phyloP scores from a whole-genome alignment of 2,888 invertebrate genomes.

The Monoplex corrugatus region DNA sequence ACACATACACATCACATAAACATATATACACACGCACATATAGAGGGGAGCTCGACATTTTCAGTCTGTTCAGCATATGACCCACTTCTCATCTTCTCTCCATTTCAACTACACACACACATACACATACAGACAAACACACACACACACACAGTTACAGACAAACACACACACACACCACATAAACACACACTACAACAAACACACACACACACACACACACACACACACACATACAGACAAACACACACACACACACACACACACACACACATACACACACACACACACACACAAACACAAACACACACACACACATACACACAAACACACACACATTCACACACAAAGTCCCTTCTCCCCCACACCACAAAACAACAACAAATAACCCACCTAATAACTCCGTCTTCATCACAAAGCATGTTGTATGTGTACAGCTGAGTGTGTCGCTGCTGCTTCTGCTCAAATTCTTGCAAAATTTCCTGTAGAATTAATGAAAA shows the following conservation, averaged over 20 bases:
- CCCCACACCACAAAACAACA: neutral
- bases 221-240: neutral
- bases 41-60: no score
- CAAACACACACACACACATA: no score
- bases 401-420: conserved; percentile 56
- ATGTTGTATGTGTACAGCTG: conserved; percentile 50
- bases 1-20: no score
- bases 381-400: conserved; percentile 49
- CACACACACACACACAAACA: neutral
- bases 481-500: no score
- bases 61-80: no score
- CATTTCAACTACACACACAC: no score
- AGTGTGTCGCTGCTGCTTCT: conserved; percentile 48
- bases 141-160: neutral
- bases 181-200: no score
- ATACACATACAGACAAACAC: neutral
- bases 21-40: no score
- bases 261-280: neutral
- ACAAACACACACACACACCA: neutral
- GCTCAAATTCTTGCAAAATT: conserved; percentile 39
- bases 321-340: no score
- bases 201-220: neutral
- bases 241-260: neutral
- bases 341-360: no score
- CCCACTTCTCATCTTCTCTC: no score